Evolutionary conservation across 2,113 vertebrate genomes (phyloP).

Genomic region (Periophthalmodon schlosseri): DNA sequence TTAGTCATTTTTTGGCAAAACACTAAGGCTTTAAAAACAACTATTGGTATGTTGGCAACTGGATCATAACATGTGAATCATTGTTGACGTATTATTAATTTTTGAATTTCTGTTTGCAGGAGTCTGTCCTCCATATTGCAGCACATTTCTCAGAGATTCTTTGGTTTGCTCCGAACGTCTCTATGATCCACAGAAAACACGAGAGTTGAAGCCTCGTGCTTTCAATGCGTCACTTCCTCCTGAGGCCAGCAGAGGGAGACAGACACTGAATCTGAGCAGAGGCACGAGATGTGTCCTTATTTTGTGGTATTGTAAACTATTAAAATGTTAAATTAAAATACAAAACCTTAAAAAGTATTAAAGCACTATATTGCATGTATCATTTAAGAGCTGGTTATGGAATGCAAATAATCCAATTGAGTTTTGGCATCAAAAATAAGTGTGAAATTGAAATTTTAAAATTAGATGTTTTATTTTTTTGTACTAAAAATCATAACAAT

Average conservation of each 20-base stretch:
- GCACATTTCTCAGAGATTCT: constrained; percentile 71
- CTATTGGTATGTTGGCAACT: too few species aligned
- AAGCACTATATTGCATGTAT: neutral
- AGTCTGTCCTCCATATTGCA: constrained; percentile 66
- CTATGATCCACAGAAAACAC: constrained; percentile 46
- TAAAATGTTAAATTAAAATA: neutral
- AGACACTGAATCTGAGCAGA: neutral
- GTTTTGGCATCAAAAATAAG: neutral
- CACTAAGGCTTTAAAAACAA: too few species aligned
- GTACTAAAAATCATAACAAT: too few species aligned
- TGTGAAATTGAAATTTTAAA: too few species aligned
- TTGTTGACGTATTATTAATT: neutral
- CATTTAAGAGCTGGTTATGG: neutral
- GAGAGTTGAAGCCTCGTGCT: too few species aligned
- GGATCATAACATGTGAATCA: too few species aligned
- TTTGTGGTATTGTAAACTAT: neutral
- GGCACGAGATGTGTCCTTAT: too few species aligned
- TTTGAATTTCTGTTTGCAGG: constrained; percentile 39
- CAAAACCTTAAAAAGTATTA: too few species aligned
- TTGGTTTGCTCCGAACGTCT: constrained; percentile 61
- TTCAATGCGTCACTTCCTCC: too few species aligned
- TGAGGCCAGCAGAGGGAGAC: neutral
- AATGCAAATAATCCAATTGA: neutral
- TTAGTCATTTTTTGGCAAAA: too few species aligned
- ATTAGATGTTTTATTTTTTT: too few species aligned